Evolutionary conservation across 2,797 vertebrate species (phyloP), one percentile per base, ranked within the genome.

Genomic region (Aeoliscus strigatus): DNA sequence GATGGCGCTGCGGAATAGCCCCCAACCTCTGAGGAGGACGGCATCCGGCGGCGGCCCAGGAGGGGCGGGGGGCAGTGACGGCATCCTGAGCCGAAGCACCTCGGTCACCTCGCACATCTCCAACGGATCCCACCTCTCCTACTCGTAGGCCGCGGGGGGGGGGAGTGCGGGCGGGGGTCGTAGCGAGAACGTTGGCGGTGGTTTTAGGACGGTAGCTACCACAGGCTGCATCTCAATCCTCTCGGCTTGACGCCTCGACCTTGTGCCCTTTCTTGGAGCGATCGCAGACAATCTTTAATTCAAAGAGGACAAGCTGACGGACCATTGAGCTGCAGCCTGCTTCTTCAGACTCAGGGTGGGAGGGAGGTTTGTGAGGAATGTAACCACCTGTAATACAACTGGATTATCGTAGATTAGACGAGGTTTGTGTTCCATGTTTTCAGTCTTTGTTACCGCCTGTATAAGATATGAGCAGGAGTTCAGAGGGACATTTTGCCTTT

Each of bases 61-160:
- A 18, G 90, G 87, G 13, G 85, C 87, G 0, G 89, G 82, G 0
- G 90, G 89, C 9, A 36, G 74, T 21, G 83, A 90, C 29, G 66
- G 88, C 42, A 56, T 89, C 64, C 43, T 90, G 79, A 94, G 92
- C 73, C 86, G 93, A n/a, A 94, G 92, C 75, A 94, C 92, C 59
- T 93, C 91, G 7, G 91, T 95, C 45, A 93, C 92, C 17, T 93
- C 93, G 14, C 92, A 94, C 84, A 94, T 95, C 80, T 90, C 93
- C 27, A 95, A 94, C 0, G 93, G 93, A 55, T 94, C 92, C 23
- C 92, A 93, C 61, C 85, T 93, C 59, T 93, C 92, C 66, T 94
- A 94, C 73, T 93, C 92, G 50, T 93, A 91, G 83, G 58, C 3
- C 10, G 42, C 23, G 14, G 49, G 17, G 8, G 25, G 7, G 18